Evolutionary conservation across 1,140 invertebrate genomes (phyloP).

Genomic region (Tetramorium simillimum): DNA sequence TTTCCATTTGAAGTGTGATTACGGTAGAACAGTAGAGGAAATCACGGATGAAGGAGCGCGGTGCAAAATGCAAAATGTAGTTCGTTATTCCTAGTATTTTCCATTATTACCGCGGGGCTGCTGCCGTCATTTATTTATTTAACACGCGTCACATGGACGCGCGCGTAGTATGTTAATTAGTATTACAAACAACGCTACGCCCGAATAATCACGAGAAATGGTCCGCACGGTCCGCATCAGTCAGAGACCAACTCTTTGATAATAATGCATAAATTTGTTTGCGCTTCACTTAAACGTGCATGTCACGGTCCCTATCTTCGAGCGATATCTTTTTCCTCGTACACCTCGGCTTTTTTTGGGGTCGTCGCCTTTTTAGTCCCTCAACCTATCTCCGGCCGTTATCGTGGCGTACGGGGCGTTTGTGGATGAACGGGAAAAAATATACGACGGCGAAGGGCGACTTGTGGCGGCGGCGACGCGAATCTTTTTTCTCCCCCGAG

Average conservation of each 20-base stretch:
- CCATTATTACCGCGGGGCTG: slow-evolving; percentile 26
- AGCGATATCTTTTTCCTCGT: neutral
- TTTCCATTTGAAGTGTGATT: slow-evolving; percentile 36
- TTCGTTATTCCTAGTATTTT: slow-evolving; percentile 23
- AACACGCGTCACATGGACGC: slow-evolving; percentile 14
- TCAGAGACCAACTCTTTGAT: neutral
- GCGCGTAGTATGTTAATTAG: slow-evolving; percentile 41
- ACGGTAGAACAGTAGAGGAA: neutral
- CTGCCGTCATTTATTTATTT: slow-evolving; percentile 45
- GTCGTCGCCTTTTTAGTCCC: neutral
- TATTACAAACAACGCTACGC: slow-evolving; percentile 31
- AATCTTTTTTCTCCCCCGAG: neutral
- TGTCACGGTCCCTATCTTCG: neutral
- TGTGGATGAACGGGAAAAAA: slow-evolving; percentile 6
- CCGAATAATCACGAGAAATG: slow-evolving; percentile 35
- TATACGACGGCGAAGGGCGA: neutral
- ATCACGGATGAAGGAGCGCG: neutral
- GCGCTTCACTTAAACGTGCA: neutral
- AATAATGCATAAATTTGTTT: slow-evolving; percentile 39
- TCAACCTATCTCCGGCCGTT: slow-evolving; percentile 18
- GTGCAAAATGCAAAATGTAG: slow-evolving; percentile 13
- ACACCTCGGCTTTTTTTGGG: neutral
- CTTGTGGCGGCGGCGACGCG: slow-evolving; percentile 18
- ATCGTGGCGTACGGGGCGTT: slow-evolving; percentile 1
- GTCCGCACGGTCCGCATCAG: neutral